These are phyloP conservation scores for Atlantisia rogersi DNA, from an alignment of 2,113 vertebrate genomes.

Conservation along the genomic window DNA sequence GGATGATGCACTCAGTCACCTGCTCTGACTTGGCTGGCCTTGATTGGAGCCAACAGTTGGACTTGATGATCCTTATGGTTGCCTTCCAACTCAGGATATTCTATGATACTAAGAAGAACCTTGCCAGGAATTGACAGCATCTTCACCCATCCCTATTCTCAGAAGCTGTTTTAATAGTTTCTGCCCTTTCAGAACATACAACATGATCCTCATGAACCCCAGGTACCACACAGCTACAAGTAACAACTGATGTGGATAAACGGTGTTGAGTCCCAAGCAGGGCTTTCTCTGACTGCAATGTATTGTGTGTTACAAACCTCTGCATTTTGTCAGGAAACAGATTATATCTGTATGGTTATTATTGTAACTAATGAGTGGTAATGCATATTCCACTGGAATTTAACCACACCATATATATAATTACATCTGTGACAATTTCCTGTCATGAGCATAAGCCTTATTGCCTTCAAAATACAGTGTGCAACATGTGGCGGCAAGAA, in stretches of 20 bases:
- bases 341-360: neutral
- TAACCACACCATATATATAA: neutral
- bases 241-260: neutral
- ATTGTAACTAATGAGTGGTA: neutral
- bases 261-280: neutral
- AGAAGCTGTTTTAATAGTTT: neutral
- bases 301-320: neutral
- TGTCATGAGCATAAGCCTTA: neutral
- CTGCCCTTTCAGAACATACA: neutral
- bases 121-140: neutral
- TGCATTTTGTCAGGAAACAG: slow-evolving; percentile 10
- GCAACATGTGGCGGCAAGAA: neutral
- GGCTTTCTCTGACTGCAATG: neutral
- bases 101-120: neutral
- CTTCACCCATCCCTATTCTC: neutral
- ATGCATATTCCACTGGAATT: neutral
- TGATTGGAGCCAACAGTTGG: too few relatives aligned
- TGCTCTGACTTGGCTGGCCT: too few relatives aligned
- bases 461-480: neutral
- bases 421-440: slow-evolving; percentile 11
- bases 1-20: too few relatives aligned
- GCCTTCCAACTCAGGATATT: too few relatives aligned
- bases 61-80: too few relatives aligned
- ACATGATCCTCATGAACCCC: neutral
- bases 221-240: neutral